phyloP scores from a whole-genome alignment of 1,140 invertebrate genomes.

The Macrotrachela quadricornifera region DNA sequence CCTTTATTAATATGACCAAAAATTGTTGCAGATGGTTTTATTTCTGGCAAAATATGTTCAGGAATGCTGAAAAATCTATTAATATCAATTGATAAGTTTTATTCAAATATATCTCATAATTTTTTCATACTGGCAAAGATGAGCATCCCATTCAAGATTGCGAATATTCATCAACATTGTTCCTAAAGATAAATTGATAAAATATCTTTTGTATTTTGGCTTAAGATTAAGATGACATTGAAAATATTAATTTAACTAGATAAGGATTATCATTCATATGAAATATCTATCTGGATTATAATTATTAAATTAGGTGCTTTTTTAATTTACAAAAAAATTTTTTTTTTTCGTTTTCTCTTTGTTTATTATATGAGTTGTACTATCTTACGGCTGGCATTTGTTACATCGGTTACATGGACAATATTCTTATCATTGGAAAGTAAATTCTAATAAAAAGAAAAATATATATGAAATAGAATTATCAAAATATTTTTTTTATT shows the following conservation, averaged over 20 bases:
- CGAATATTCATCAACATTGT: slow-evolving; percentile 84
- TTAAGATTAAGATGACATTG: too few relatives aligned
- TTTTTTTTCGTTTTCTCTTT: too few relatives aligned
- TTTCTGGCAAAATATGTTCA: slow-evolving; percentile 30
- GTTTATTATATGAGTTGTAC: too few relatives aligned
- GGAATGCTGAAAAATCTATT: background rate
- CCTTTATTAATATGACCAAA: slow-evolving; percentile 47
- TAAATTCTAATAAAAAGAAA: slow-evolving; percentile 47
- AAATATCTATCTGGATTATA: too few relatives aligned
- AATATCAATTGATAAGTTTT: background rate
- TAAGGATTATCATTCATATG: too few relatives aligned
- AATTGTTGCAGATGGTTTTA: slow-evolving; percentile 68
- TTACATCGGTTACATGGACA: slow-evolving; percentile 74
- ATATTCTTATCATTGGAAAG: slow-evolving; percentile 60
- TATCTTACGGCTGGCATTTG: slow-evolving; percentile 58
- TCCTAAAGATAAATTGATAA: background rate
- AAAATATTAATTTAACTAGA: too few relatives aligned
- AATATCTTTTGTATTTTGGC: too few relatives aligned
- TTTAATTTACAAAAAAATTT: too few relatives aligned
- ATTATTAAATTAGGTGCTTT: too few relatives aligned
- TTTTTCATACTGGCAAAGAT: slow-evolving; percentile 43
- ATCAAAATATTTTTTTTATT: slow-evolving; percentile 32
- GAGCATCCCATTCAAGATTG: slow-evolving; percentile 61
- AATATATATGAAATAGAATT: slow-evolving; percentile 1
- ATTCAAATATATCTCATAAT: background rate